Evolutionary conservation across 1,140 invertebrate species (phyloP), one percentile per base, ranked within the genome.

Genomic region (Drosophila quadrilineata): DNA sequence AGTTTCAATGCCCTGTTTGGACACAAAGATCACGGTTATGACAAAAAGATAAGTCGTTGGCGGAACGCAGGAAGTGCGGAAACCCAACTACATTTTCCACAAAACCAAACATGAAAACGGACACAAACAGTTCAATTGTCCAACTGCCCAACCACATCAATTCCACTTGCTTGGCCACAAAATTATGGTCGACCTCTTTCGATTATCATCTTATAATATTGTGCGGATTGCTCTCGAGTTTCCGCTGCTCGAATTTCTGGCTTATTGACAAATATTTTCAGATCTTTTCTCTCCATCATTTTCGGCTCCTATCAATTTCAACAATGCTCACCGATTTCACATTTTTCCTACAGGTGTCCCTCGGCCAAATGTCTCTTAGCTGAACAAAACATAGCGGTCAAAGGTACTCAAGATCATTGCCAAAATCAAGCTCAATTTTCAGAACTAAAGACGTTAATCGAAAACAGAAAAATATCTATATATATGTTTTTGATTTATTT

Each of bases 81-180:
- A n/a, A 40, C 26, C 31, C 14, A 43, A 22, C 17, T 53, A 28
- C 45, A 29, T 29, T 21, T 12, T n/a, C n/a, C 17, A 29, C 5
- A 31, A 49, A 49, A 17, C 24, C 16, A 31, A 24, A 19, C 12
- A n/a, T n/a, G n/a, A n/a, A n/a, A n/a, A n/a, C n/a, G n/a, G n/a
- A n/a, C n/a, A n/a, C n/a, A n/a, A n/a, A n/a, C n/a, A n/a, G n/a
- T n/a, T n/a, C n/a, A n/a, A n/a, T n/a, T n/a, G n/a, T n/a, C n/a
- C n/a, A 22, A 46, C 19, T 21, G 31, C 52, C 45, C 10, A 28
- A 50, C 31, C 50, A 50, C 50, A 64, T 65, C 56, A 52, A 31
- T 82, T 79, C 53, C 74, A 79, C 79, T 85, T 85, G 71, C 67
- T 84, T 79, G 75, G 63, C 74, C 79, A 72, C 79, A 85, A 72